Evolutionary conservation across 1,140 invertebrate species (phyloP), one percentile per base, ranked within the genome.

Genomic region (Wasmannia auropunctata): DNA sequence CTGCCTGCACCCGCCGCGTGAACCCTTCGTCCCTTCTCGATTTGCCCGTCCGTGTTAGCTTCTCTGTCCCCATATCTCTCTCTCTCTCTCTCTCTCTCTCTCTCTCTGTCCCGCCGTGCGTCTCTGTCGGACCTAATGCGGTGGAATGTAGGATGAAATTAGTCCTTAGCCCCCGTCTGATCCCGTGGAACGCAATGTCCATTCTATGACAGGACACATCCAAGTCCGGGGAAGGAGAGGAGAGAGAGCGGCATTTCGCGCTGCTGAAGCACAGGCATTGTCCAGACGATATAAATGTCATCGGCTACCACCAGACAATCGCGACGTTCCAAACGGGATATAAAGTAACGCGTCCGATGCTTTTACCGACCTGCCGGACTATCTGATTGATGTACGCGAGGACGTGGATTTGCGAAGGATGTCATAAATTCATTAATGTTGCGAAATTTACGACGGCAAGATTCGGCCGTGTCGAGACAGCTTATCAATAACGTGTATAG

Each of bases 111-210:
- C 4, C 60, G 43, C 74, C 22, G 54, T 14, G 31, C 16, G 7
- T 81, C 51, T 81, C 54, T 67, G 40, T 87, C 86, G 63, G 87
- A 87, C 56, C 86, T 90, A 90, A 87, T 86, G 88, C 63, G 67
- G 74, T 87, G 88, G 88, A 90, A 90, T 90, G 88, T 70, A 84
- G 86, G 83, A 69, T 90, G 88, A 90, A 90, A 90, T 90, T 90
- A 90, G 89, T 87, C 89, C 88, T 90, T 90, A 90, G 69, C 58
- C 89, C 76, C 65, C 46, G 75, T 81, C 86, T 87, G 88, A 87
- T 77, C 62, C 86, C 34, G 43, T 90, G 88, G 88, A 90, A 90
- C 86, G 88, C 81, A 34, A 65, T 86, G 81, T 81, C 86, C 80
- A 72, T 86, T 79, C 81, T 90, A 31, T 81, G 86, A 90, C 86